Evolutionary conservation across 2,888 invertebrate genomes (phyloP), one percentile per base, ranked within the genome.

Genomic region (Sclerodermus sp.): DNA sequence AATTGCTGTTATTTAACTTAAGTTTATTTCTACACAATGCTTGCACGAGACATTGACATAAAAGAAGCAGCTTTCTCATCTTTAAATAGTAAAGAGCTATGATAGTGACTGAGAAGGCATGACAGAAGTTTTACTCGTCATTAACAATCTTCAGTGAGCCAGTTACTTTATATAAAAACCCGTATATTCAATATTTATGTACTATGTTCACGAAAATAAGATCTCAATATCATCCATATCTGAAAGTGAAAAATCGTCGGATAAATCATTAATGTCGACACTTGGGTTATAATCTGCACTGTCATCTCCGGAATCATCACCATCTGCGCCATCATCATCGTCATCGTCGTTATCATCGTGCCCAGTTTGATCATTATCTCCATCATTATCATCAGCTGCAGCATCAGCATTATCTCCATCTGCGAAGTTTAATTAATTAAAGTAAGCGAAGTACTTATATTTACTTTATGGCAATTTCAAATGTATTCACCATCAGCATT

Each of bases 401-500:
- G 61, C 65, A 38, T 68, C 68, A 2, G 51, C 57, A 47, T 67
- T 67, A 46, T 68, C 70, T 34, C 58, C 66, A 29, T 67, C 65
- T 59, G 14, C 41, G 30, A 37, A 13, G 14, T 10, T 23, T 43
- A 30, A 37, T 41, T 30, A 17, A 41, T 44, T 43, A 15, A 36
- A n/a, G n/a, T n/a, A n/a, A n/a, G n/a, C n/a, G n/a, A n/a, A n/a
- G n/a, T 36, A 44, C 38, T 37, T 3, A 3, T 38, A 37, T 36
- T 45, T 9, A n/a, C 30, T 13, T 14, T 23, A 23, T 23, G 23
- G 3, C 3, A 5, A 23, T 23, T 5, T 23, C 8, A 23, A 23
- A 23, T 5, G 4, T 23, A 23, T 23, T 60, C 62, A 74, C 78
- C 78, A 49, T 78, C 77, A 47, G 72, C 76, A 44, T 77, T 78